Evolutionary conservation across 1,140 invertebrate species (phyloP).

Genomic region (Pseudomyrmex sp.): DNA sequence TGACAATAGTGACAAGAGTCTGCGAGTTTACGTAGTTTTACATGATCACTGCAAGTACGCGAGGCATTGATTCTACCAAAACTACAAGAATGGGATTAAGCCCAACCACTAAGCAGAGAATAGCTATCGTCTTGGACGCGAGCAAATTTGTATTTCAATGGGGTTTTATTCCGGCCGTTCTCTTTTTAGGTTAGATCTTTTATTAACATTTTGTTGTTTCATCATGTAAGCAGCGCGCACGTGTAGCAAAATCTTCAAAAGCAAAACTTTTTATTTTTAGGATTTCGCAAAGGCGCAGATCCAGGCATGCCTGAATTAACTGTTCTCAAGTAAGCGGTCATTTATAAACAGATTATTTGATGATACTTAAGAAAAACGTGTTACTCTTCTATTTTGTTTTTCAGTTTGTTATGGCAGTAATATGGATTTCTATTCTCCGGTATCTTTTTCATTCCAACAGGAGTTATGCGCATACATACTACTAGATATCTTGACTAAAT

Average conservation of each 20-base stretch:
- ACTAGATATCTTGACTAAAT: no score
- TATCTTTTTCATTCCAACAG: neutral
- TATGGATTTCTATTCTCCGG: constrained; percentile 8
- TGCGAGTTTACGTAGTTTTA: no score
- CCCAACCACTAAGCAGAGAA: constrained; percentile 86
- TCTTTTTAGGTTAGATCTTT: constrained; percentile 88
- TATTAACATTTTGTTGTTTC: neutral
- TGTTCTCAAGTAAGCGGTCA: constrained; percentile 84
- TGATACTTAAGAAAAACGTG: neutral
- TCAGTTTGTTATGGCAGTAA: constrained; percentile 85
- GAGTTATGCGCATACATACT: neutral
- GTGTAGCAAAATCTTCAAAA: neutral
- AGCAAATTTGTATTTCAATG: constrained; percentile 89
- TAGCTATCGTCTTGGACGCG: constrained; percentile 86
- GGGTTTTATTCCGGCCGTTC: constrained; percentile 89
- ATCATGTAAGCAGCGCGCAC: neutral
- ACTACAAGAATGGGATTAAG: constrained; percentile 81
- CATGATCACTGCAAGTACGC: neutral
- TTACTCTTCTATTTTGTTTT: constrained; percentile 67
- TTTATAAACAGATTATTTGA: constrained; percentile 3
- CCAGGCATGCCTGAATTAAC: constrained; percentile 87
- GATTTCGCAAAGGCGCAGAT: constrained; percentile 88
- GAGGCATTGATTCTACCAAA: neutral
- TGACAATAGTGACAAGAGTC: no score
- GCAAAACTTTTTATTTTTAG: constrained; percentile 78